Conservation (phyloP, 2,797 vertebrate genomes). For the Bovichtus variegatus region DNA sequence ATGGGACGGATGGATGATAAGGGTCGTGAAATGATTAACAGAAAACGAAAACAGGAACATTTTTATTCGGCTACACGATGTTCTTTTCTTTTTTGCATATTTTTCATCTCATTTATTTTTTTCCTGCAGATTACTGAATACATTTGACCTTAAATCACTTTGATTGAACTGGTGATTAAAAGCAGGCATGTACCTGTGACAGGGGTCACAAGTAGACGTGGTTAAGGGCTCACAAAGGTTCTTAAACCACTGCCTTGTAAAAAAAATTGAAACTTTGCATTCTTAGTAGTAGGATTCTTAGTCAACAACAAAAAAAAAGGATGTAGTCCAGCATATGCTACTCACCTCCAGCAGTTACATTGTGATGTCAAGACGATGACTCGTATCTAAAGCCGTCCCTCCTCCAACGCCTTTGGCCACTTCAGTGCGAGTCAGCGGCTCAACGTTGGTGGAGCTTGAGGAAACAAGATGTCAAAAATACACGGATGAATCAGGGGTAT, state of each 20-base stretch:
- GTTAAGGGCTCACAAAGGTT: not conserved
- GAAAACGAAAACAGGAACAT: not conserved
- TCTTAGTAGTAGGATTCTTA: too few relatives aligned
- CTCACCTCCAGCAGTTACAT: not conserved
- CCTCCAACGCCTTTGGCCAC: not conserved
- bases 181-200: not conserved
- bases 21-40: not conserved
- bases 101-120: too few relatives aligned
- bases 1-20: too few relatives aligned
- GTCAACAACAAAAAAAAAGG: not conserved
- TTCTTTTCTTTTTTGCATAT: not conserved
- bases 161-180: not conserved
- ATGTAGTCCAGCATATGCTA: not conserved
- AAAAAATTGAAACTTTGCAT: not conserved
- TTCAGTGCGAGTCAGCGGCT: not conserved
- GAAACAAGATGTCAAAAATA: not conserved
- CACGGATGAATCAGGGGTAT: not conserved
- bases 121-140: not conserved
- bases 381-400: not conserved
- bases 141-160: not conserved
- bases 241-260: not conserved
- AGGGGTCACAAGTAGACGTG: not conserved
- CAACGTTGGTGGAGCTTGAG: not conserved
- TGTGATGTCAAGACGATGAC: not conserved
- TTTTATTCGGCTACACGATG: not conserved